A percentile compares a stretch with the other conserved stretches of the same genome.
Evolutionary conservation across 2,888 invertebrate species (phyloP).

Genomic region (Folsomia manolachei): DNA sequence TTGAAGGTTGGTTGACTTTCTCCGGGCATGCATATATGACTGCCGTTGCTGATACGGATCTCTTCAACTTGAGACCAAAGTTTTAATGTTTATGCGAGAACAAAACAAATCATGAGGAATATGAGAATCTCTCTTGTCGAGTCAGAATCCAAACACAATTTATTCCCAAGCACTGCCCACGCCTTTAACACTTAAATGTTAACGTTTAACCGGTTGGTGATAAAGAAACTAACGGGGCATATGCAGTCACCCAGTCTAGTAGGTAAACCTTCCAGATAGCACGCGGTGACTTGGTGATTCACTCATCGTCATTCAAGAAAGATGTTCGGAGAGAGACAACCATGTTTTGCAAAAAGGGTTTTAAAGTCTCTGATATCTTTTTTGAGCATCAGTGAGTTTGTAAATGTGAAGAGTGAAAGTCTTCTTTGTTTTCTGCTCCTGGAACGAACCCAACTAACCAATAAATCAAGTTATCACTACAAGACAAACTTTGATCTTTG

Average conservation of each 20-base stretch:
- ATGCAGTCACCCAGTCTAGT: too few relatives aligned
- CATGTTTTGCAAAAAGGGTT: neutral
- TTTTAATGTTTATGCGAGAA: neutral
- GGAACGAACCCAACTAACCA: too few relatives aligned
- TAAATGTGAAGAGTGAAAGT: neutral
- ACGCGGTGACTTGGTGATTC: neutral
- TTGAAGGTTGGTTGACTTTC: too few relatives aligned
- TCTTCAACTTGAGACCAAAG: neutral
- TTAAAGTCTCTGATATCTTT: neutral
- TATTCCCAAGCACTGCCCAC: neutral
- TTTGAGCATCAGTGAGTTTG: neutral
- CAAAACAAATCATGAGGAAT: too few relatives aligned
- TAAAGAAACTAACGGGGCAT: neutral
- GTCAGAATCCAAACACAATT: neutral
- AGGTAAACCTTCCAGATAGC: too few relatives aligned
- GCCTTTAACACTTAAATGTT: conserved; percentile 10
- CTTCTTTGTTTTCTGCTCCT: too few relatives aligned
- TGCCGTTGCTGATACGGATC: neutral
- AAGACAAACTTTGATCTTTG: too few relatives aligned
- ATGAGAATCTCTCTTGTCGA: too few relatives aligned
- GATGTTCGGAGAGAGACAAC: neutral
- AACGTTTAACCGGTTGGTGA: neutral
- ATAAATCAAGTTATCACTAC: too few relatives aligned
- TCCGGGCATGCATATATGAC: too few relatives aligned
- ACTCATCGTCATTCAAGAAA: neutral